A percentile compares a stretch with the other conserved stretches of the same genome.
phyloP scores from a whole-genome alignment of 2,113 vertebrate species.

The Calonectris borealis region DNA sequence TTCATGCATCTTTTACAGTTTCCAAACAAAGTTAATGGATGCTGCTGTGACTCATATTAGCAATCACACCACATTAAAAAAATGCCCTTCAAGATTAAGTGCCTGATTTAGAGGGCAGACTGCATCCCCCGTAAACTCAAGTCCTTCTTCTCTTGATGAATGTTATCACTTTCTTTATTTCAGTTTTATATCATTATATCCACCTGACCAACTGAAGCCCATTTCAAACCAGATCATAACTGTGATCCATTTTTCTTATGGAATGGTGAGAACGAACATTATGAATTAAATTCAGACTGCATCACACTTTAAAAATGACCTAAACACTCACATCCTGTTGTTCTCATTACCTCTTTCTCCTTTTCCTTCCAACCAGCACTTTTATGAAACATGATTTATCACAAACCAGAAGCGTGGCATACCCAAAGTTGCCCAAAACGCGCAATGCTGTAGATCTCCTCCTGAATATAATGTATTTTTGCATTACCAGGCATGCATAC shows the following conservation, averaged over 20 bases:
- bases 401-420: background rate
- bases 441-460: background rate
- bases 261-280: background rate
- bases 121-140: constrained; percentile 13
- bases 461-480: background rate
- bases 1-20: background rate
- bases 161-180: constrained; percentile 44
- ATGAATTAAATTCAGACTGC: background rate
- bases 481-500: background rate
- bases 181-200: constrained; percentile 34
- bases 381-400: background rate
- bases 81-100: constrained; percentile 6
- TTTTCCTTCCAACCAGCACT: background rate
- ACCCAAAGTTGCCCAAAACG: background rate
- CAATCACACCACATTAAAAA: constrained; percentile 28
- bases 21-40: background rate
- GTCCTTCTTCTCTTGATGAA: constrained; percentile 46
- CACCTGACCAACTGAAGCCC: background rate
- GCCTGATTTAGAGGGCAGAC: constrained; percentile 5
- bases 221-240: constrained; percentile 10
- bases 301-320: background rate
- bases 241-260: background rate
- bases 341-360: constrained; percentile 3
- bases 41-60: background rate
- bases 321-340: background rate